Percentiles rank a stretch among this genome's conserved stretches.
These are phyloP conservation scores for Monochamus saltuarius DNA, from an alignment of 1,140 invertebrate genomes.

Conservation along the genomic window DNA sequence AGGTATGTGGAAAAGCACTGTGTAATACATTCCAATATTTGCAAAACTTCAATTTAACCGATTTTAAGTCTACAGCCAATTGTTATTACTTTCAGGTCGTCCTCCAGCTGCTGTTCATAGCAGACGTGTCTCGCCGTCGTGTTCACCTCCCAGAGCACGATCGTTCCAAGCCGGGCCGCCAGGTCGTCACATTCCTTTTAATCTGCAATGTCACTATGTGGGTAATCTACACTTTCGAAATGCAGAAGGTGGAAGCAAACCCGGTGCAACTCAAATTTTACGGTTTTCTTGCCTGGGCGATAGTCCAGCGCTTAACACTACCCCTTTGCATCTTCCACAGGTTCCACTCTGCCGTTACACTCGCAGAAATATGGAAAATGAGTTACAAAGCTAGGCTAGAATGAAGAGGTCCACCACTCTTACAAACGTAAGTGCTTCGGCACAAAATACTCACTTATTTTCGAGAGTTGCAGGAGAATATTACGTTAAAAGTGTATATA, in stretches of 20 bases:
- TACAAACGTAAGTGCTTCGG: not conserved
- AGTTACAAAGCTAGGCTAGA: constrained; percentile 90
- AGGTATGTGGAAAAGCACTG: constrained; percentile 58
- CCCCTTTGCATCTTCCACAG: constrained; percentile 96
- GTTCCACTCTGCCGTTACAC: constrained; percentile 95
- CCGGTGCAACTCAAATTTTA: constrained; percentile 92
- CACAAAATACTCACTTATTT: too few species aligned
- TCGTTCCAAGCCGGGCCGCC: constrained; percentile 88
- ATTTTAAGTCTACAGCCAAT: constrained; percentile 8
- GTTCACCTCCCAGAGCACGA: constrained; percentile 91
- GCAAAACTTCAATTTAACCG: too few species aligned
- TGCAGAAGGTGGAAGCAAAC: constrained; percentile 88
- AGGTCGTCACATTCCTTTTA: constrained; percentile 92
- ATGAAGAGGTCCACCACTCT: constrained; percentile 55
- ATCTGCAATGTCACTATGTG: constrained; percentile 95
- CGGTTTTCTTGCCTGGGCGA: constrained; percentile 90
- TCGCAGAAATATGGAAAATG: constrained; percentile 98
- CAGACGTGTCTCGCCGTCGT: constrained; percentile 86
- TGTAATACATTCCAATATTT: too few species aligned
- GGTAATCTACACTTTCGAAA: constrained; percentile 95
- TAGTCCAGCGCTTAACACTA: constrained; percentile 89
- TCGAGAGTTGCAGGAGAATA: not conserved
- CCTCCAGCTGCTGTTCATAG: constrained; percentile 91
- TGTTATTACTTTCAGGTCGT: constrained; percentile 65
- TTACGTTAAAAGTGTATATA: not conserved